Percentiles rank a stretch among this genome's conserved stretches.
These are phyloP conservation scores for Epinephelus fuscoguttatus DNA, from an alignment of 2,113 vertebrate species.

Conservation along the genomic window DNA sequence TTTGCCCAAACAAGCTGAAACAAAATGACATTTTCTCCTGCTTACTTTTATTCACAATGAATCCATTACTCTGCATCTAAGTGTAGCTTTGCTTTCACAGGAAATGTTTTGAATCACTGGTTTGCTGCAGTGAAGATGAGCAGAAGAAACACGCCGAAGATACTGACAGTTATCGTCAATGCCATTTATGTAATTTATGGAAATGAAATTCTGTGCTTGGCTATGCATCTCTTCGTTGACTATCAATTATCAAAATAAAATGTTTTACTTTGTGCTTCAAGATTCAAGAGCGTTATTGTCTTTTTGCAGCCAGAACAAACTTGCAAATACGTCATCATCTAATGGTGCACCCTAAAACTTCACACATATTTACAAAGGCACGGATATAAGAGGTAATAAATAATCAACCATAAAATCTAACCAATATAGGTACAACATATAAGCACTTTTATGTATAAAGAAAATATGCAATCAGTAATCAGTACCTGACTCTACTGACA, in stretches of 20 bases:
- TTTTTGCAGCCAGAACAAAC: too few species aligned
- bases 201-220: neutral
- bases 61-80: neutral
- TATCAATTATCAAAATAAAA: slow-evolving; percentile 23
- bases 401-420: too few species aligned
- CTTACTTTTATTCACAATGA: neutral
- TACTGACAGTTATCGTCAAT: neutral
- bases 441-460: too few species aligned
- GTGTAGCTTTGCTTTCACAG: slow-evolving; percentile 45
- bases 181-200: slow-evolving; percentile 7
- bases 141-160: slow-evolving; percentile 11
- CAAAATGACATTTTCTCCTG: neutral
- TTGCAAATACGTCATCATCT: too few species aligned
- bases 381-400: too few species aligned
- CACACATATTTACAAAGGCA: too few species aligned
- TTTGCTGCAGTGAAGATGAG: slow-evolving; percentile 5
- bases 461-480: neutral
- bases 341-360: too few species aligned
- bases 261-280: neutral
- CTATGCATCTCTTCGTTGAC: neutral
- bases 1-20: neutral
- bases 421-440: too few species aligned
- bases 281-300: too few species aligned
- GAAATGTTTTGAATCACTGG: slow-evolving; percentile 65
- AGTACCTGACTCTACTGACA: slow-evolving; percentile 38